Conservation (phyloP, 1,140 invertebrate species). For the Cyclina sinensis region DNA sequence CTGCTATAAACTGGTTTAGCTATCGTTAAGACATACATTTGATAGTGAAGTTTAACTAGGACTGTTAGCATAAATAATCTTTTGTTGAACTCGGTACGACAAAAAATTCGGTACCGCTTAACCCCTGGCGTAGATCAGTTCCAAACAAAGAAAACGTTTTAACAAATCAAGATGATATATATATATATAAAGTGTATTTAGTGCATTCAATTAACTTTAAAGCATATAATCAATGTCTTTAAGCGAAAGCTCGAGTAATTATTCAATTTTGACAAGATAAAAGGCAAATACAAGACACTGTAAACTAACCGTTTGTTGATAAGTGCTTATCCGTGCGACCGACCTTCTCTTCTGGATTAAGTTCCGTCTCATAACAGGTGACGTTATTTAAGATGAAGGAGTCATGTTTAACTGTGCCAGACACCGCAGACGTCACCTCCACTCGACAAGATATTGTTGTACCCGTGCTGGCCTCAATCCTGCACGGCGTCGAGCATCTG, state of each 20-base stretch:
- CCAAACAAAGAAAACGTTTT: conserved; percentile 1
- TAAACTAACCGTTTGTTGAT: neutral
- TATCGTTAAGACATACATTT: no score
- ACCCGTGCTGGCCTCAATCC: conserved; percentile 4
- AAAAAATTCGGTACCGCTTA: neutral
- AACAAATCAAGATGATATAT: neutral
- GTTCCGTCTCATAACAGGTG: neutral
- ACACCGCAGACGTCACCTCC: neutral
- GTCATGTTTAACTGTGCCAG: neutral
- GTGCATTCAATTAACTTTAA: neutral
- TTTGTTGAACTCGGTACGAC: neutral
- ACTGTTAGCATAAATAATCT: neutral
- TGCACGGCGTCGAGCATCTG: neutral
- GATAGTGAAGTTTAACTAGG: no score
- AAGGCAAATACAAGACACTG: neutral
- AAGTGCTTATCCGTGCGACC: neutral
- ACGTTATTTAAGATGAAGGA: neutral
- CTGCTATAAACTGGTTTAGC: no score
- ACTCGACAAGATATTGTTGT: neutral
- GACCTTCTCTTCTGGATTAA: neutral
- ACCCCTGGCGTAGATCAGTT: neutral
- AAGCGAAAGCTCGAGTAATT: neutral
- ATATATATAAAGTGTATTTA: neutral
- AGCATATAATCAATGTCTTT: neutral
- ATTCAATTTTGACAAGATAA: neutral